A percentile compares a stretch with the other conserved stretches of the same genome.
These are phyloP conservation scores for Lymantria monacha DNA, from an alignment of 2,888 invertebrate genomes.

Conservation along the genomic window DNA sequence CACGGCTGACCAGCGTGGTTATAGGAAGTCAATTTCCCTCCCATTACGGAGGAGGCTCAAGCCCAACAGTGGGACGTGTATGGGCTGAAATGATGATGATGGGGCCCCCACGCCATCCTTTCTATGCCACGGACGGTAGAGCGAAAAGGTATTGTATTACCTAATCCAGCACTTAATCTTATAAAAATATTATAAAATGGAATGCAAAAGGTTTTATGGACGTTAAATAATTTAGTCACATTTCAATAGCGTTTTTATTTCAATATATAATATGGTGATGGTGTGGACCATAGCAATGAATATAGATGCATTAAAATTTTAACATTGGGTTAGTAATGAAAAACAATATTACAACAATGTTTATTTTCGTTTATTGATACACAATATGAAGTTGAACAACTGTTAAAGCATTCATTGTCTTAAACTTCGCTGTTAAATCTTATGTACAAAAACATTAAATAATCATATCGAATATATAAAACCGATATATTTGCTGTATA, in stretches of 20 bases:
- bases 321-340: slow-evolving; percentile 32
- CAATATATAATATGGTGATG: slow-evolving; percentile 26
- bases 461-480: slow-evolving; percentile 9
- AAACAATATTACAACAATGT: slow-evolving; percentile 29
- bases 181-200: no score
- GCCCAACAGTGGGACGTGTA: no score
- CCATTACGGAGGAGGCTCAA: no score
- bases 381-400: slow-evolving; percentile 4
- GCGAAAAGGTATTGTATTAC: no score
- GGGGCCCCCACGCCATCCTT: no score
- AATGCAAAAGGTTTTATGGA: no score
- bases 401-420: not conserved
- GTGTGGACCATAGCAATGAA: slow-evolving; percentile 35
- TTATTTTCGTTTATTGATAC: slow-evolving; percentile 14
- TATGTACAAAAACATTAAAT: slow-evolving; percentile 9
- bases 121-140: not conserved
- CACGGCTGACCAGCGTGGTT: no score
- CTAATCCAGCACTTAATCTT: no score
- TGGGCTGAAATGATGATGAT: no score
- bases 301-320: slow-evolving; percentile 33
- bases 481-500: slow-evolving; percentile 11
- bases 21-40: no score
- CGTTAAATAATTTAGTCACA: slow-evolving; percentile 5
- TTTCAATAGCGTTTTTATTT: slow-evolving; percentile 40
- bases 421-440: slow-evolving; percentile 5